phyloP scores from a whole-genome alignment of 2,888 invertebrate species.

The Lumbricus terrestris region DNA sequence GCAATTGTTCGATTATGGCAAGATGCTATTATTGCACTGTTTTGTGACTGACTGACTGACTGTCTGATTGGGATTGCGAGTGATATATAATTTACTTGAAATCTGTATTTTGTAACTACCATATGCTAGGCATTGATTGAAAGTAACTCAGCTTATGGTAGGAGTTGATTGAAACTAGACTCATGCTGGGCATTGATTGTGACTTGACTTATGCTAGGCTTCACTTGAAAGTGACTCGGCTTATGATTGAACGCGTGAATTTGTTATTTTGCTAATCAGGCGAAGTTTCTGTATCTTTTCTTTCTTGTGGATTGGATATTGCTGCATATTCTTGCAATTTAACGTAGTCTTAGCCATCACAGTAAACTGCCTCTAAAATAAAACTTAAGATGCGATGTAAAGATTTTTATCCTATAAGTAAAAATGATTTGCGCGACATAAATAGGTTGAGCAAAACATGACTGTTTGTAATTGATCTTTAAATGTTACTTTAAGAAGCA shows the following conservation, averaged over 20 bases:
- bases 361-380: background rate
- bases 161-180: background rate
- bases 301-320: background rate
- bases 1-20: no score
- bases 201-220: background rate
- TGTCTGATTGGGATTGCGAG: background rate
- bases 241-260: background rate
- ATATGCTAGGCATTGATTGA: background rate
- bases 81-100: background rate
- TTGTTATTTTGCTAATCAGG: background rate
- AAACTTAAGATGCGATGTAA: background rate
- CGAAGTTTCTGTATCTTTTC: background rate
- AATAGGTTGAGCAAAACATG: no score
- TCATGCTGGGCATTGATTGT: background rate
- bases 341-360: background rate
- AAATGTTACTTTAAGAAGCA: no score
- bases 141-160: background rate
- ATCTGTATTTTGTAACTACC: background rate
- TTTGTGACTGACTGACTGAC: background rate
- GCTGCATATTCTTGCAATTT: background rate
- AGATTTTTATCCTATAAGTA: background rate
- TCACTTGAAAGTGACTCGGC: background rate
- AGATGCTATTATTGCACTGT: background rate
- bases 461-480: no score
- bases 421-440: background rate